Evolutionary conservation across 2,888 invertebrate species (phyloP), one percentile per base, ranked within the genome.

Genomic region (Chirona hameri): DNA sequence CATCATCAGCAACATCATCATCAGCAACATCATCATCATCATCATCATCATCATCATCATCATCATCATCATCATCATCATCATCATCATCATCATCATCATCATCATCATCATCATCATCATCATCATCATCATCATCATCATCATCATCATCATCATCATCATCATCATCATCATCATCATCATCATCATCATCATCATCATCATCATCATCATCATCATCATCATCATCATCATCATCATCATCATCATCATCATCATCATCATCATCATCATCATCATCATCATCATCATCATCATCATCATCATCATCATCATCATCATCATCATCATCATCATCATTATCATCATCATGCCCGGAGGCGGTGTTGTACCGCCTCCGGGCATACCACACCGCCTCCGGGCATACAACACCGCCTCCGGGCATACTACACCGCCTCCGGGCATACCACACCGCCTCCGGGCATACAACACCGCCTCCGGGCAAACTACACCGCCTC

Each of bases 11-110:
- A n/a, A n/a, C n/a, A n/a, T n/a, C n/a, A n/a, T n/a, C n/a, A n/a
- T n/a, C n/a, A n/a, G n/a, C n/a, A n/a, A n/a, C n/a, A 65, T 65
- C 65, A 65, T 65, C 65, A 65, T 65, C 65, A 65, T 65, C 65
- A 65, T 65, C 65, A 65, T 65, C 65, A 65, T 65, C 65, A 65
- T 65, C 65, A 65, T 65, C 65, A 65, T 65, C 65, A 65, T 65
- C 65, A 65, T 65, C 65, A 65, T 65, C 65, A 65, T 65, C 65
- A 65, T 65, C 65, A 65, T 65, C 65, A 65, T 65, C 65, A 65
- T 65, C 65, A 65, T 65, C 65, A 65, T 65, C 65, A 65, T 65
- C 65, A 65, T 65, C 65, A 65, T 65, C 65, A 65, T 65, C 65
- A 65, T 65, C 65, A 65, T 65, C 65, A 65, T 65, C 65, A 65